phyloP scores from a whole-genome alignment of 1,140 invertebrate species.

The Holotrichia oblita region DNA sequence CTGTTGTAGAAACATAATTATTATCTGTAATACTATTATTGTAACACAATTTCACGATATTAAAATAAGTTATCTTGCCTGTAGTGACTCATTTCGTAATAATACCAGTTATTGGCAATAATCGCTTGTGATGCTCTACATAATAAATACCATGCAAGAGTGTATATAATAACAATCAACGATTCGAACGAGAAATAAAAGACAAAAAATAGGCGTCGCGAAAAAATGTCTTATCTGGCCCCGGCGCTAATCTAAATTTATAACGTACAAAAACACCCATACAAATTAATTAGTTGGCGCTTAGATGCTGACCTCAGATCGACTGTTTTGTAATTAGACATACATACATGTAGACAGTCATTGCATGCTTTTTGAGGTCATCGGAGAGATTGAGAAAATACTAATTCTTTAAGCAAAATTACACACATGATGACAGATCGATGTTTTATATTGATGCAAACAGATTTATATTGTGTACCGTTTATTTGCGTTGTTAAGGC shows the following conservation, averaged over 20 bases:
- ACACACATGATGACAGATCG: no score
- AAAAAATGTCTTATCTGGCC: neutral
- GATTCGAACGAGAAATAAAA: neutral
- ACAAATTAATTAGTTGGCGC: slow-evolving; percentile 17
- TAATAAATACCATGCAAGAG: neutral
- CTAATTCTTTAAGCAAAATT: neutral
- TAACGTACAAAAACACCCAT: slow-evolving; percentile 8
- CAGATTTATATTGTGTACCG: no score
- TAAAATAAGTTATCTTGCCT: slow-evolving; percentile 3
- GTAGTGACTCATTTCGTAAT: slow-evolving; percentile 5
- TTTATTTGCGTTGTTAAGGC: no score
- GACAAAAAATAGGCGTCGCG: neutral
- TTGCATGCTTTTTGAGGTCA: neutral
- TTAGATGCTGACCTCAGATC: slow-evolving; percentile 15
- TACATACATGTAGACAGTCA: neutral
- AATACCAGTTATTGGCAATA: neutral
- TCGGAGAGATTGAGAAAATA: slow-evolving; percentile 1
- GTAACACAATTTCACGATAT: slow-evolving; percentile 11
- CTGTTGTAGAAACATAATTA: neutral
- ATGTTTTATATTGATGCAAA: no score
- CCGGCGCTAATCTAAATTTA: slow-evolving; percentile 20
- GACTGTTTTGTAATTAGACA: slow-evolving; percentile 7
- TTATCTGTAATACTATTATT: slow-evolving; percentile 17
- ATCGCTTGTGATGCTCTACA: neutral
- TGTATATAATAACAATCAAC: neutral